Evolutionary conservation across 2,888 invertebrate genomes (phyloP), one percentile per base, ranked within the genome.

Genomic region (Philereme vetulata): DNA sequence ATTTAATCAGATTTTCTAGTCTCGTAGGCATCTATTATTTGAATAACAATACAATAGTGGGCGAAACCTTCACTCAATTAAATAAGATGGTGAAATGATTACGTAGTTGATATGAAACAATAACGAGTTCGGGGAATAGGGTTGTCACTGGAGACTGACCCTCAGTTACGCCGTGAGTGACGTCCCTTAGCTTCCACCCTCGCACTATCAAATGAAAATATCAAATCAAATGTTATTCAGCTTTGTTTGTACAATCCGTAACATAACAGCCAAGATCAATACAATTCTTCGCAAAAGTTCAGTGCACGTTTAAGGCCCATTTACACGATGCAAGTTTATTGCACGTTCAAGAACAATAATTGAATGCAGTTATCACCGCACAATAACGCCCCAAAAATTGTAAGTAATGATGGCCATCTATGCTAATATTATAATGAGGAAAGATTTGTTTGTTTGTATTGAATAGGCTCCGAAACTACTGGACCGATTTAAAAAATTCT

Each of bases 81-180:
- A 74, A 78, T 70, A 69, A 57, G 56, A 62, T 75, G 72, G 77
- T 78, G 74, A 75, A 81, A 84, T 80, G 72, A 80, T 81, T 77
- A 77, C 74, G 72, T 71, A 75, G 79, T 75, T 78, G 75, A 79
- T 81, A 78, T 81, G 78, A 81, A 82, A 82, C 76, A 81, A 79
- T 87, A 87, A 86, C 85, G 83, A 87, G 83, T 78, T 86, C 64
- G 65, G 85, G 88, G 86, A 86, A 82, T 85, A 83, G 72, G 71
- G 72, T 67, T 67, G 67, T 69, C 72, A 75, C 72, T 75, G 52
- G 79, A 75, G 81, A 72, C 78, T 76, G 80, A 81, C 84, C 84
- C 80, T 81, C 75, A 74, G 72, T 70, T 65, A 52, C 51, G 57
- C 58, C 65, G 62, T 77, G 76, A 80, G 76, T 80, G 81, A 79